Conservation (phyloP, 2,797 vertebrate species). For the Limosa lapponica region DNA sequence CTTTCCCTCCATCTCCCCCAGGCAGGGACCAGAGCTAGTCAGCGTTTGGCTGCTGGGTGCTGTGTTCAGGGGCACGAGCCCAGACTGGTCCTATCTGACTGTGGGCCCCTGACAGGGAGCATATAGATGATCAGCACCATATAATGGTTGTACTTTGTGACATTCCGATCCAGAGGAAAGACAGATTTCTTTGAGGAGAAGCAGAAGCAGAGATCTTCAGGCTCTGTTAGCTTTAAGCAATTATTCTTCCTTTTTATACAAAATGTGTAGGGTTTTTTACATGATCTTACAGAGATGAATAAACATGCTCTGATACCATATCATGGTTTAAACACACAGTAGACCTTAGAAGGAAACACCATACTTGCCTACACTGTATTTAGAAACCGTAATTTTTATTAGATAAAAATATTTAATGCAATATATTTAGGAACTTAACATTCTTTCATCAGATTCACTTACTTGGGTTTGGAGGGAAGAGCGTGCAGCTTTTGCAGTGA, state of each 20-base stretch:
- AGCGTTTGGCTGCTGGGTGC: neutral
- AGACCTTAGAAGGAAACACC: neutral
- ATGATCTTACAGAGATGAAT: neutral
- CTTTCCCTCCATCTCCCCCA: neutral
- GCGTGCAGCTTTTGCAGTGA: constrained; percentile 94
- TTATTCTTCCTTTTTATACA: neutral
- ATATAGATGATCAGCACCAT: neutral
- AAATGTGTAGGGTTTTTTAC: neutral
- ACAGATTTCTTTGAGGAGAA: neutral
- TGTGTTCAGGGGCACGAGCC: accelerated
- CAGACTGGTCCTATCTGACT: neutral
- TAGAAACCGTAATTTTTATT: neutral
- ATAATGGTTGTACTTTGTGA: neutral
- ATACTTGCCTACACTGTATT: neutral
- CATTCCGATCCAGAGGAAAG: neutral
- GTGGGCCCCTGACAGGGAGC: neutral
- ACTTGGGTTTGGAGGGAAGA: constrained; percentile 98
- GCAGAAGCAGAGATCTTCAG: neutral
- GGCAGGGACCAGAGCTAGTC: accelerated
- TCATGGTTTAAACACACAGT: neutral
- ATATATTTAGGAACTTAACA: neutral
- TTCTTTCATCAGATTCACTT: constrained; percentile 69
- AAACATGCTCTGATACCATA: neutral
- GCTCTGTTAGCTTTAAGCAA: neutral
- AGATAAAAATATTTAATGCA: neutral